A percentile compares a stretch with the other conserved stretches of the same genome.
These are phyloP conservation scores for Dascillus cervinus DNA, from an alignment of 2,888 invertebrate genomes.

Conservation along the genomic window DNA sequence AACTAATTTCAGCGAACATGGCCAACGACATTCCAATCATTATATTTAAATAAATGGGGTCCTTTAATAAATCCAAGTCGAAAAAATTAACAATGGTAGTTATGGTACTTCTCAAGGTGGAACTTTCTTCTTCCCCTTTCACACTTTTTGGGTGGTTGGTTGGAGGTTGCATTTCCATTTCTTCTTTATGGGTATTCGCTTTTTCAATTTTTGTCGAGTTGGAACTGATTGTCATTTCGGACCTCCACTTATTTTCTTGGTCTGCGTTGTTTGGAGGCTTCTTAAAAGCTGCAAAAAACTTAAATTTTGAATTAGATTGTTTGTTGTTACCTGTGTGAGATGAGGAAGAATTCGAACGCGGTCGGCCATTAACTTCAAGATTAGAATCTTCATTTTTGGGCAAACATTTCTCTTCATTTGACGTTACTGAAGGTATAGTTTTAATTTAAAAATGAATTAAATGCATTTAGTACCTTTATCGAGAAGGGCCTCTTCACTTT, in stretches of 20 bases:
- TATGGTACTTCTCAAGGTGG: slow-evolving; percentile 21
- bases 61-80: slow-evolving; percentile 54
- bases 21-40: slow-evolving; percentile 58
- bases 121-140: slow-evolving; percentile 21
- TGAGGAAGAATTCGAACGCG: slow-evolving; percentile 12
- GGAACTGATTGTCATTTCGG: too few relatives aligned
- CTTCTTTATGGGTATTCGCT: too few relatives aligned
- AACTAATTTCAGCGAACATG: slow-evolving; percentile 59
- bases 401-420: neutral
- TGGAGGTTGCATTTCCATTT: too few relatives aligned
- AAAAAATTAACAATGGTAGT: slow-evolving; percentile 35
- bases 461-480: neutral
- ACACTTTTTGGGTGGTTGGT: slow-evolving; percentile 21
- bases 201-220: too few relatives aligned
- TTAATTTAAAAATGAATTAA: neutral
- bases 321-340: too few relatives aligned
- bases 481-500: neutral
- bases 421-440: neutral
- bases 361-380: slow-evolving; percentile 31
- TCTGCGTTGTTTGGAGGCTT: too few relatives aligned
- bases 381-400: slow-evolving; percentile 33
- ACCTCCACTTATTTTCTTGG: slow-evolving; percentile 47
- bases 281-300: too few relatives aligned
- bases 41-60: slow-evolving; percentile 58
- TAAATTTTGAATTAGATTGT: too few relatives aligned